These are phyloP conservation scores for Tetragnatha montana DNA, from an alignment of 2,888 invertebrate genomes.

Conservation along the genomic window DNA sequence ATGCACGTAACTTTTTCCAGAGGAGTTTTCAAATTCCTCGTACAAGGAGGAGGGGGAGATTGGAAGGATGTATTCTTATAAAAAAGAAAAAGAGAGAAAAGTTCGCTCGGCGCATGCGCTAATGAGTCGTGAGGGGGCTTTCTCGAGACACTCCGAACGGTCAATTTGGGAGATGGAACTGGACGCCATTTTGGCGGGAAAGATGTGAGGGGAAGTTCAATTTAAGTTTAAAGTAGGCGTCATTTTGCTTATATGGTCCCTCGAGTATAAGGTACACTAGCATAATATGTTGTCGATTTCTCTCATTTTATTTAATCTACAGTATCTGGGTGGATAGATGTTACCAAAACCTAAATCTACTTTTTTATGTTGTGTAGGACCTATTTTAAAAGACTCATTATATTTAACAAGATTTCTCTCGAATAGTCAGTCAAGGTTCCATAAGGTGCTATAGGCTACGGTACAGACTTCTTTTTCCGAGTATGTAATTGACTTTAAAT, in stretches of 20 bases:
- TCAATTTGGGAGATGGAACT: conserved; percentile 10
- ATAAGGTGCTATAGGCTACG: too few species aligned
- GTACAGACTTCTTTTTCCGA: too few species aligned
- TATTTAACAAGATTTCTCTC: too few species aligned
- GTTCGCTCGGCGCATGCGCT: background rate
- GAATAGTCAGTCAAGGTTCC: too few species aligned
- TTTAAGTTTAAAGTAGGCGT: background rate
- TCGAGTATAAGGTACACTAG: background rate
- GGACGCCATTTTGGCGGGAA: background rate
- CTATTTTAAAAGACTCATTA: too few species aligned
- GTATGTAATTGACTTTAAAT: too few species aligned
- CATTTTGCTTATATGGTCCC: background rate
- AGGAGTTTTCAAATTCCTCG: background rate
- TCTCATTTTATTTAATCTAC: background rate
- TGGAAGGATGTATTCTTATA: background rate
- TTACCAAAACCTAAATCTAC: too few species aligned
- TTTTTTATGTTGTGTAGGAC: too few species aligned
- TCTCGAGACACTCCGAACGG: background rate
- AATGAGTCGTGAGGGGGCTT: background rate
- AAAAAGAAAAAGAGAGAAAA: background rate
- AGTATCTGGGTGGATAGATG: too few species aligned
- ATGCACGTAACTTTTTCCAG: background rate
- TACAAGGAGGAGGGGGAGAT: background rate
- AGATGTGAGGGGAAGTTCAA: background rate
- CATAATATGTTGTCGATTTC: background rate